Evolutionary conservation across 2,797 vertebrate genomes (phyloP), one percentile per base, ranked within the genome.

Genomic region (Pagetopsis macropterus): DNA sequence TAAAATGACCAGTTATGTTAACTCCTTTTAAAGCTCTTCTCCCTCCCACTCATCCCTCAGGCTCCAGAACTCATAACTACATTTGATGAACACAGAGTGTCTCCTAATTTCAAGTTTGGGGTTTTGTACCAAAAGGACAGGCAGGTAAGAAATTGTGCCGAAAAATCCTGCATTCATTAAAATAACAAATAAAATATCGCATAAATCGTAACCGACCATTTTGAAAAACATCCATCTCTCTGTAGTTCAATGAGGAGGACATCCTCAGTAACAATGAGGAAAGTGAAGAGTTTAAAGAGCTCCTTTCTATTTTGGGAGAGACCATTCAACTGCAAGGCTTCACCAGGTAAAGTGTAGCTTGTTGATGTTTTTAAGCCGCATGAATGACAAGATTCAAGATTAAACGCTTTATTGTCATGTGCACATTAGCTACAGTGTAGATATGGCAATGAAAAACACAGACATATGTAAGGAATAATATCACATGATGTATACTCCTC

Each of bases 81-180:
- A 1, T 96, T 96, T 72, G 95, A 96, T 85, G 94, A 95, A 74
- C 95, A 96, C 89, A 88, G 94, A 83, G 88, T 96, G 44, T 94
- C 94, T 65, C 88, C 89, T 16, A 94, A 94, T 87, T 96, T 95
- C 83, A 96, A 96, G 88, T 95, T 96, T 91, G 94, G 94, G 11
- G 75, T 96, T 50, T 90, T 96, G 83, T 94, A 92, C 73, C 95
- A 96, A 83, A 94, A 84, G 58, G 92, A 94, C 2, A 88, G 93
- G 14, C 95, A 96, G 92, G 95, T 95, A 80, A 69, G 65, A 58
- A 49, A 16, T 21, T 40, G 13, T 41, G 15, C 13, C 33, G 21
- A 44, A 72, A 66, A 15, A 6, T 63, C 49, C 31, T 33, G 14
- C n/a, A 13, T 67, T 75, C 21, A 57, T 41, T 44, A 46, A 57